Base-by-base conservation (phyloP, 2,113 vertebrate genomes). In the Muntiacus muntjak region DNA sequence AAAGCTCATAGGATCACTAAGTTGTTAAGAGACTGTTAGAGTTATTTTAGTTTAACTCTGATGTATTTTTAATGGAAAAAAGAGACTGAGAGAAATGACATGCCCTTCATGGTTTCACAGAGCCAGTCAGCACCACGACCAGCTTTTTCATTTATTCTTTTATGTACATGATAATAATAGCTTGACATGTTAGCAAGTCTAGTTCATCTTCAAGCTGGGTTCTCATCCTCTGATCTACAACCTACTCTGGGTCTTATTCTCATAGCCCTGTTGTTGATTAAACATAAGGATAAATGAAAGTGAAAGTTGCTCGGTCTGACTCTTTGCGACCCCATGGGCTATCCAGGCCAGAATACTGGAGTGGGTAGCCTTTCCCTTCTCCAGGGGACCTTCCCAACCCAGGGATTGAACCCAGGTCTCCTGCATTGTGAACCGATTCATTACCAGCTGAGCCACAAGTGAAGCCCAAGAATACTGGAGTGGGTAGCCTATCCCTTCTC, bases 51-150 rank as follows among this genome's bases (percentile, higher is more conserved):
- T 81, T 95, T 94, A 95, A 52, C 1, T n/a, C 62, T 33, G 36
- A 95, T 19, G 43, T 6, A 43, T 81, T 95, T 71, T 86, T 47
- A 81, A 81, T 40, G 8, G n/a, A 43, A 45, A 25, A 11, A 54
- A 55, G 25, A 81, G 1, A 4, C 33, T 5, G 4, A 74, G 36
- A 76, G 13, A 50, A 82, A 54, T 2, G 4, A 6, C 1, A 13
- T 13, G 7, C 2, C 11, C 45, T 12, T 62, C 21, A 4, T 7
- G 0, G 11, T 45, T 57, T 94, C 60, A 7, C 30, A 90, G 23
- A 62, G 33, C 62, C 33, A 0, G 0, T 43, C 26, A 4, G 47
- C 11, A 13, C 89, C 3, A 3, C 0, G 17, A 36, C 26, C 64
- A 36, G 36, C 2, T 21, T 58, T 50, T 17, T 26, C 19, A 6